Conservation (phyloP, 1,140 invertebrate species). For the Drosophila paulistorum region DNA sequence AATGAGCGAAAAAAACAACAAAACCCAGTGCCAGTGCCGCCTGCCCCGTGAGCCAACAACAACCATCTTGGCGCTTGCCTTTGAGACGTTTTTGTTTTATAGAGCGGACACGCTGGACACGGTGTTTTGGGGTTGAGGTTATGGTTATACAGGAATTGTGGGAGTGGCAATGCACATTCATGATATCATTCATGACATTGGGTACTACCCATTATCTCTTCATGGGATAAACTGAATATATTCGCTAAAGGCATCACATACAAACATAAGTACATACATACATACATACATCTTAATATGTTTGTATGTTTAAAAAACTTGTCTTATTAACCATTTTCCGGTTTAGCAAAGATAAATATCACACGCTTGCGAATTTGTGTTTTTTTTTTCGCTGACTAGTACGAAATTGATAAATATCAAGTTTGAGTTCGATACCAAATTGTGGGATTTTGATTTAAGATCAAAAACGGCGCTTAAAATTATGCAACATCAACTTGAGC, state of each 20-base stretch:
- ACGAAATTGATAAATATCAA: slow-evolving; percentile 2
- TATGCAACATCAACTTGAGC: not conserved
- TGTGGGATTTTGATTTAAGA: too few relatives aligned
- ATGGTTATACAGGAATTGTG: slow-evolving; percentile 7
- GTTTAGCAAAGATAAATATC: not conserved
- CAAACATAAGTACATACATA: too few relatives aligned
- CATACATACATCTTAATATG: too few relatives aligned
- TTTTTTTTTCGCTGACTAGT: not conserved
- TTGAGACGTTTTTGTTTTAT: slow-evolving; percentile 57
- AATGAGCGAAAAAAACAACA: slow-evolving; percentile 12
- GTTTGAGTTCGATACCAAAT: not conserved
- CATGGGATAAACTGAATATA: not conserved
- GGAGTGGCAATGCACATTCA: slow-evolving; percentile 30
- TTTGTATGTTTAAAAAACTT: not conserved
- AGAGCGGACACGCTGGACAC: slow-evolving; percentile 28
- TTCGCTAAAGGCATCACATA: not conserved
- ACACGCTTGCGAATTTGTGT: not conserved
- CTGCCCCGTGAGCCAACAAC: slow-evolving; percentile 8
- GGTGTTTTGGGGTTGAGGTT: too few relatives aligned
- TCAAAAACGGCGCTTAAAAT: not conserved
- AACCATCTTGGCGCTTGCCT: slow-evolving; percentile 65
- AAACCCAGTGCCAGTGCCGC: slow-evolving; percentile 19
- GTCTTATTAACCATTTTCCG: slow-evolving; percentile 3
- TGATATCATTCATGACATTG: slow-evolving; percentile 69
- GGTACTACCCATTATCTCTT: not conserved